Conservation (phyloP, 2,888 invertebrate species). For the Melieria picta region DNA sequence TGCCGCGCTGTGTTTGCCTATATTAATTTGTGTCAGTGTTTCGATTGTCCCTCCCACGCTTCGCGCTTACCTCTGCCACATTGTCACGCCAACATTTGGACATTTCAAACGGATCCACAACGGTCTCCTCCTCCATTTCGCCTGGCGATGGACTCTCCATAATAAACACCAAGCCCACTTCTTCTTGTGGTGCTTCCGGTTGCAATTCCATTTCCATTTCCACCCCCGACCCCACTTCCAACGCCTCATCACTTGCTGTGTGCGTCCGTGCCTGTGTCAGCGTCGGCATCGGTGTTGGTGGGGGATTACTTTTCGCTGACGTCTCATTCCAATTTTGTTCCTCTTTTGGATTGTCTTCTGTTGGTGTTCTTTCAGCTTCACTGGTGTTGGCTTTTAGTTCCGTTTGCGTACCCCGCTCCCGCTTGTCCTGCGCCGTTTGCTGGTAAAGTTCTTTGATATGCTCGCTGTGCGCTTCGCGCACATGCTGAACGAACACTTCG, state of each 20-base stretch:
- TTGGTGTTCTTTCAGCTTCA: neutral
- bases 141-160: conserved; percentile 51
- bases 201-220: conserved; percentile 17
- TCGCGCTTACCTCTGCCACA: conserved; percentile 2
- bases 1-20: too few relatives aligned
- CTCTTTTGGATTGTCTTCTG: conserved; percentile 15
- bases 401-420: neutral
- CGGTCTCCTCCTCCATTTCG: conserved; percentile 40
- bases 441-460: conserved; percentile 54
- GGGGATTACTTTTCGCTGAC: conserved; percentile 28
- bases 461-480: conserved; percentile 53
- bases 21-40: too few relatives aligned
- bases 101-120: conserved; percentile 47
- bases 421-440: neutral
- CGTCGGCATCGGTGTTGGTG: conserved; percentile 34
- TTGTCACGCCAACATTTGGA: conserved; percentile 27
- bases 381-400: conserved; percentile 15
- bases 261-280: neutral
- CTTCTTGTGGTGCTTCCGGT: conserved; percentile 33
- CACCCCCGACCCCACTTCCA: too few relatives aligned
- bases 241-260: too few relatives aligned
- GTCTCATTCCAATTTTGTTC: conserved; percentile 26
- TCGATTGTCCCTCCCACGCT: too few relatives aligned
- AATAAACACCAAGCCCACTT: conserved; percentile 53
- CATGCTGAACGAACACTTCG: conserved; percentile 55